Evolutionary conservation across 2,797 vertebrate genomes (phyloP).

Genomic region (Taenioides sp.): DNA sequence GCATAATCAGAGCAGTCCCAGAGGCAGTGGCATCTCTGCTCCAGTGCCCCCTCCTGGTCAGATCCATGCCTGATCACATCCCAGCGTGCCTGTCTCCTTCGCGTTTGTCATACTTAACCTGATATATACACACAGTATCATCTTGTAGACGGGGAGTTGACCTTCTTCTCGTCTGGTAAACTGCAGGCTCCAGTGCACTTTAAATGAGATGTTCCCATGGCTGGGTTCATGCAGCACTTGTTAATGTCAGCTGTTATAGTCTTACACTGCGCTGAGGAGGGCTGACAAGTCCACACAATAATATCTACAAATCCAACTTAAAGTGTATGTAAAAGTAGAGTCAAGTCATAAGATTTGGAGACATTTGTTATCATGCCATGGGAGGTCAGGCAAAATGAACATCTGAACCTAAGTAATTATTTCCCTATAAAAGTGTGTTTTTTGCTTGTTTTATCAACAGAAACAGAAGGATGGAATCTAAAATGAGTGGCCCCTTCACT

Average conservation of each 20-base stretch:
- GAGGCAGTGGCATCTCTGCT: conserved; percentile 59
- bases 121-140: conserved; percentile 51
- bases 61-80: conserved; percentile 72
- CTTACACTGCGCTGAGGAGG: conserved; percentile 25
- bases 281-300: neutral
- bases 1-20: conserved; percentile 70
- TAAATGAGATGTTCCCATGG: conserved; percentile 34
- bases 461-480: too few species aligned
- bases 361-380: too few species aligned
- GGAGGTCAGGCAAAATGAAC: too few species aligned
- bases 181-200: conserved; percentile 43
- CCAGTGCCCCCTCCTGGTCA: conserved; percentile 68
- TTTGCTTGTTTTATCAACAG: too few species aligned
- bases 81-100: conserved; percentile 69
- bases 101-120: conserved; percentile 68
- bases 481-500: too few species aligned
- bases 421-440: too few species aligned
- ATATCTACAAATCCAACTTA: neutral
- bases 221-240: neutral
- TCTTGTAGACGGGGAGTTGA: conserved; percentile 66
- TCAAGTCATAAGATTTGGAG: too few species aligned
- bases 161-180: conserved; percentile 64
- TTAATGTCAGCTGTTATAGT: conserved; percentile 29
- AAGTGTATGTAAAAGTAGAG: too few species aligned
- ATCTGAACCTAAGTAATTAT: too few species aligned